These are phyloP conservation scores for Sebastes wilsoni DNA, from an alignment of 2,797 vertebrate species.

Conservation along the genomic window DNA sequence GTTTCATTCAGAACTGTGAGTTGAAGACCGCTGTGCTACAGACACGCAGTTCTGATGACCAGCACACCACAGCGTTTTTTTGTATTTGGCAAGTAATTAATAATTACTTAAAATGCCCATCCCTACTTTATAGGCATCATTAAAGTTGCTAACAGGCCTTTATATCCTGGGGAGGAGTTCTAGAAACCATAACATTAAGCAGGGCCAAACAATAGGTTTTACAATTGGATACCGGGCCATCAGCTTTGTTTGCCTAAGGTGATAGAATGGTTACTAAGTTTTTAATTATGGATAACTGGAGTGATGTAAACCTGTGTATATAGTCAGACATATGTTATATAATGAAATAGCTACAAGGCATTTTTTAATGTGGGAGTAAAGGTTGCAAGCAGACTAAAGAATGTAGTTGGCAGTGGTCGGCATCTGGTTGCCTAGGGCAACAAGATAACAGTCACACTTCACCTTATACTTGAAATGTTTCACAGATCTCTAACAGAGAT, in stretches of 20 bases:
- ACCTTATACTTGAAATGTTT: slow-evolving; percentile 13
- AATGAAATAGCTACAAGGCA: neutral
- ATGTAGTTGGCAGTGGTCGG: neutral
- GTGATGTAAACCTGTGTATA: neutral
- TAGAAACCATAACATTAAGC: neutral
- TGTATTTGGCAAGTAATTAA: neutral
- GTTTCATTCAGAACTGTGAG: neutral
- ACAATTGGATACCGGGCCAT: neutral
- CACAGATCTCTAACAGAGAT: neutral
- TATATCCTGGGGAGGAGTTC: neutral
- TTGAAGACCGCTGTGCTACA: neutral
- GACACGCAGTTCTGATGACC: neutral
- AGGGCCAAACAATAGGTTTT: neutral
- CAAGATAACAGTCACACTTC: slow-evolving; percentile 31
- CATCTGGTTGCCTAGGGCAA: slow-evolving; percentile 26
- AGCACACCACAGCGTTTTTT: neutral
- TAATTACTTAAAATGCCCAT: neutral
- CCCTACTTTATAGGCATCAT: neutral
- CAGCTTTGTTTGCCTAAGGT: neutral
- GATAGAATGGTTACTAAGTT: neutral
- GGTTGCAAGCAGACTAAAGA: slow-evolving; percentile 3
- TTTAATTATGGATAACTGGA: neutral
- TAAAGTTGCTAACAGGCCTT: neutral
- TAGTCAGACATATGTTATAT: neutral
- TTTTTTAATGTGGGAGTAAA: neutral